Conservation (phyloP, 1,140 invertebrate species). For the Hesperophylax magnus region DNA sequence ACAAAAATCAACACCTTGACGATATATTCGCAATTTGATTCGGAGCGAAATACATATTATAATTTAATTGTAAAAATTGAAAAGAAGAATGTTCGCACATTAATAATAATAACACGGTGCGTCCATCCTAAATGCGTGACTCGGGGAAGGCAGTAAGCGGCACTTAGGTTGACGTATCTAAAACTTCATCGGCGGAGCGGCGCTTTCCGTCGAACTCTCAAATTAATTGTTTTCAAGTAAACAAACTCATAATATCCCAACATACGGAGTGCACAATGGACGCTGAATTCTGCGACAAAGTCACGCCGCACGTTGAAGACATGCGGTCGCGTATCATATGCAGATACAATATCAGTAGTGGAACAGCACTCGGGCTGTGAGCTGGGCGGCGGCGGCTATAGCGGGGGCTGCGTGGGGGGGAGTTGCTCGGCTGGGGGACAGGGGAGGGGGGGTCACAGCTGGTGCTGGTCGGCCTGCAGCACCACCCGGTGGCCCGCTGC, state of each 20-base stretch:
- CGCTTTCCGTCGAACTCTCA: neutral
- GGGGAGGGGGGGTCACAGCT: conserved; percentile 69
- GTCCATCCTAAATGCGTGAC: conserved; percentile 52
- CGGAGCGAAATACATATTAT: conserved; percentile 12
- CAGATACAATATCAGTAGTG: conserved; percentile 21
- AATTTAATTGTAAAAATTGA: conserved; percentile 42
- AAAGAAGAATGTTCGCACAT: conserved; percentile 41
- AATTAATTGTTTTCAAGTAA: conserved; percentile 19
- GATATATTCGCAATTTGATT: conserved; percentile 16
- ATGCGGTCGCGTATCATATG: conserved; percentile 29
- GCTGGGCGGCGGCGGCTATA: conserved; percentile 58
- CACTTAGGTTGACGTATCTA: conserved; percentile 52
- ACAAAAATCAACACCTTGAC: conserved; percentile 43
- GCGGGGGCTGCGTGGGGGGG: conserved; percentile 59
- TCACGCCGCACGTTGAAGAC: conserved; percentile 45
- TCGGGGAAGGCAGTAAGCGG: conserved; percentile 55
- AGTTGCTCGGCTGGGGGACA: conserved; percentile 61
- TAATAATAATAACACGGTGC: neutral
- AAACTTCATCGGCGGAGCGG: conserved; percentile 11
- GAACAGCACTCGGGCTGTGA: conserved; percentile 56
- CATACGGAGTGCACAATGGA: conserved; percentile 47
- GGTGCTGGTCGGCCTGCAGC: conserved; percentile 80
- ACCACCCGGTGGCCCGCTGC: conserved; percentile 89
- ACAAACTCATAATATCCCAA: conserved; percentile 20
- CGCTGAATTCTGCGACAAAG: conserved; percentile 61